These are phyloP conservation scores for Drosophila robusta DNA, from an alignment of 2,888 invertebrate genomes.

Conservation along the genomic window DNA sequence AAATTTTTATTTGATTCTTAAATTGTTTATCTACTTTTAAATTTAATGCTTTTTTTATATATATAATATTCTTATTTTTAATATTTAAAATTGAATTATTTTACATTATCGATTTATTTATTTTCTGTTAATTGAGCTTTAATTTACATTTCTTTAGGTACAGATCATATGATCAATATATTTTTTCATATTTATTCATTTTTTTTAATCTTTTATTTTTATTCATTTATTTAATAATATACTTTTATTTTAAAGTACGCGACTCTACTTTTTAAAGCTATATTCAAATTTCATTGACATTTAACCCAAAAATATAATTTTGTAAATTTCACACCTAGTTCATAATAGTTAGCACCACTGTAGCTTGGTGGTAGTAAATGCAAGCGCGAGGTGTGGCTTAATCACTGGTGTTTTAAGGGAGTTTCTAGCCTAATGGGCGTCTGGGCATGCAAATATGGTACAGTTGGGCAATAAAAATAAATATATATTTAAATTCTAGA, in stretches of 20 bases:
- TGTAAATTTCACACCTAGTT: neutral
- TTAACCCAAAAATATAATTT: too few relatives aligned
- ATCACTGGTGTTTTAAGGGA: constrained; percentile 20
- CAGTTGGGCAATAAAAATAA: constrained; percentile 2
- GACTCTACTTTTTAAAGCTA: too few relatives aligned
- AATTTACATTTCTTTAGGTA: too few relatives aligned
- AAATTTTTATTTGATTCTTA: too few relatives aligned
- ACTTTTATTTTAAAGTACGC: neutral
- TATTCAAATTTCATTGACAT: too few relatives aligned
- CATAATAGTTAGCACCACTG: constrained; percentile 24
- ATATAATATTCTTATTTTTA: too few relatives aligned
- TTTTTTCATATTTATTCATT: neutral
- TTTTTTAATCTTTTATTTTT: neutral
- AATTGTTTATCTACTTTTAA: too few relatives aligned
- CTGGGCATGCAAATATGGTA: constrained; percentile 3
- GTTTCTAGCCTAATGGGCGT: constrained; percentile 21
- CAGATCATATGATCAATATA: too few relatives aligned
- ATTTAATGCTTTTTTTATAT: too few relatives aligned
- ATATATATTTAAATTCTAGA: constrained; percentile 24
- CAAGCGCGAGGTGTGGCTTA: constrained; percentile 22
- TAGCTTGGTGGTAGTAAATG: constrained; percentile 10
- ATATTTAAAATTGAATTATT: too few relatives aligned
- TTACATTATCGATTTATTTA: too few relatives aligned
- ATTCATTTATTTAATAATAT: neutral
- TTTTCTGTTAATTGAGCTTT: too few relatives aligned